These are phyloP conservation scores for Donacobius atricapilla DNA, from an alignment of 2,113 vertebrate genomes.

Conservation along the genomic window DNA sequence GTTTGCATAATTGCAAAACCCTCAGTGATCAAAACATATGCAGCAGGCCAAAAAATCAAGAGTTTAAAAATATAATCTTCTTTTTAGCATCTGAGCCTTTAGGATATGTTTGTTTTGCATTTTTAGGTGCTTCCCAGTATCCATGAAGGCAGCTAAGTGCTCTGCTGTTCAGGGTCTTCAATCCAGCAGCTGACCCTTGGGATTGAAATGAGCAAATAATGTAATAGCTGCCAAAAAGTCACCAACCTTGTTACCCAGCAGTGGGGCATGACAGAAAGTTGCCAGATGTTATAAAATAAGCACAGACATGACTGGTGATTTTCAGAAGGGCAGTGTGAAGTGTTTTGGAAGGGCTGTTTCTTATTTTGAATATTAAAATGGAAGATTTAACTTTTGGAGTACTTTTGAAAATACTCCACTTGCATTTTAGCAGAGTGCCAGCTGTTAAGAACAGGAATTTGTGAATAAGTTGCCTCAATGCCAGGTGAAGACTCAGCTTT, in stretches of 20 bases:
- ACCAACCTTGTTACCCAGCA: not conserved
- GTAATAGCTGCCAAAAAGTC: not conserved
- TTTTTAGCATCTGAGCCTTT: not conserved
- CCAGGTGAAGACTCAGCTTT: constrained; percentile 29
- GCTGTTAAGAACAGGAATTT: not conserved
- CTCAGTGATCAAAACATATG: not conserved
- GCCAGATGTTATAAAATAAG: not conserved
- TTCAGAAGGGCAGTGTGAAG: not conserved
- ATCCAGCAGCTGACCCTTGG: not conserved
- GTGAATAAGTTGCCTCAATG: not conserved
- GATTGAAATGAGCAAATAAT: not conserved
- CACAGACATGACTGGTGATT: not conserved
- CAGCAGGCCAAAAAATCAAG: constrained; percentile 15
- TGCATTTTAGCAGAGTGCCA: not conserved
- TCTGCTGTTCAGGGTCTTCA: not conserved
- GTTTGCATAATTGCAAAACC: not conserved
- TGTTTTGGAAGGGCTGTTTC: not conserved
- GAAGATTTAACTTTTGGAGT: not conserved
- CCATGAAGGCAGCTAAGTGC: not conserved
- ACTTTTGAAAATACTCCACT: not conserved
- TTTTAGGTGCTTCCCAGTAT: constrained; percentile 19
- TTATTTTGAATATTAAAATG: not conserved
- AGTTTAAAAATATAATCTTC: not conserved
- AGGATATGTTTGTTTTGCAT: not conserved
- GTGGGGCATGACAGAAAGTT: not conserved